phyloP scores from a whole-genome alignment of 2,888 invertebrate genomes.

The Caprella mutica region DNA sequence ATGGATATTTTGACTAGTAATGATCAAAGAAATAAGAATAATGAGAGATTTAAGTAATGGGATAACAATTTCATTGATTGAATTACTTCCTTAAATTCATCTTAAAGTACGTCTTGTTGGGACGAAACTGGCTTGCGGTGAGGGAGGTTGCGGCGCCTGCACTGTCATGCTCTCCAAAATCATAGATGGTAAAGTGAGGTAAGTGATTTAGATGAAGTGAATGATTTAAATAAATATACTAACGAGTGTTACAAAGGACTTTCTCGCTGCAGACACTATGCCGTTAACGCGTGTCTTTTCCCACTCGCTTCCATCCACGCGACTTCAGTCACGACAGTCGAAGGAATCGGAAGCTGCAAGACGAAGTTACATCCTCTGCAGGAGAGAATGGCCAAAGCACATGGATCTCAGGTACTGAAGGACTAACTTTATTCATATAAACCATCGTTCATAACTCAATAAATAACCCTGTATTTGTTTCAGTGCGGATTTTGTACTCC shows the following conservation, averaged over 20 bases:
- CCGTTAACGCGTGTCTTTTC: constrained; percentile 79
- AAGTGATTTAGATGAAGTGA: no score
- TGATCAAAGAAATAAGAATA: no score
- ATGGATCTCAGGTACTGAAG: constrained; percentile 61
- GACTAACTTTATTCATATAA: neutral
- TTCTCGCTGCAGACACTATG: constrained; percentile 53
- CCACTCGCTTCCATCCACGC: constrained; percentile 80
- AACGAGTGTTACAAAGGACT: no score
- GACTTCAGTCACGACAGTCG: constrained; percentile 77
- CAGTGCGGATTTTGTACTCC: constrained; percentile 86
- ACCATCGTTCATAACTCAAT: neutral
- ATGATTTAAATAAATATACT: no score
- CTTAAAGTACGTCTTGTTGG: constrained; percentile 69
- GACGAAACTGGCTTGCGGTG: constrained; percentile 86
- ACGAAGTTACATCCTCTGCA: constrained; percentile 67
- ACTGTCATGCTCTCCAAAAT: constrained; percentile 81
- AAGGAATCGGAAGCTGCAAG: constrained; percentile 76
- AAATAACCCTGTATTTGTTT: neutral
- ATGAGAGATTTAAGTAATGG: no score
- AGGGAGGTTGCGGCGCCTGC: constrained; percentile 91
- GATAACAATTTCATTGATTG: no score
- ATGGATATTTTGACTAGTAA: no score
- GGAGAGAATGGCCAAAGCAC: constrained; percentile 63
- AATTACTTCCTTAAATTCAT: no score
- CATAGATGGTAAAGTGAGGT: constrained; percentile 34